Evolutionary conservation across 2,888 invertebrate species (phyloP), one percentile per base, ranked within the genome.

Genomic region (Troides oblongomaculatus): DNA sequence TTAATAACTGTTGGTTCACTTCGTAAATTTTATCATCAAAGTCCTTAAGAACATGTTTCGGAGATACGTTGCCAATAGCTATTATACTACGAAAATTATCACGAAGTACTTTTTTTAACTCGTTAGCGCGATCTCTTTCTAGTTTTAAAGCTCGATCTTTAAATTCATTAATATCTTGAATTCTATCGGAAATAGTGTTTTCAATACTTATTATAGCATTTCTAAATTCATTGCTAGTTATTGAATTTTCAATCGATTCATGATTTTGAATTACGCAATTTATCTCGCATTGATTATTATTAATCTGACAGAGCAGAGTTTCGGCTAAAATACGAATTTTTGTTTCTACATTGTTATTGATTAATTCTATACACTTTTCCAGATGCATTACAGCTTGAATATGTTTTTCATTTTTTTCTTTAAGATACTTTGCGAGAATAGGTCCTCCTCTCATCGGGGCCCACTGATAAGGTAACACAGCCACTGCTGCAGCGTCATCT

Each of bases 1-100:
- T 88, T 30, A 90, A 67, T 57, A 90, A 75, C 73, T 91, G 90
- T 72, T 90, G 88, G 76, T 91, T 91, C 7, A 88, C 81, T 67
- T 85, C 86, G 73, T 86, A 89, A n/a, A 84, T 83, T 30, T 77
- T 81, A 64, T 85, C 81, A 78, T 91, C 90, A 72, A 91, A 90
- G 59, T 88, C 84, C 63, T 88, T 84, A 21, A 90, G 73, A 64
- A 90, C 75, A 25, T 86, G 81, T 76, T 83, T 85, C 0, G 88
- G 88, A 25, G 85, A 73, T 70, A 72, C 76, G 66, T 86, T 81
- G 4, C 86, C 90, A 64, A 86, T 74, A 43, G 76, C 73, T 23
- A 90, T 76, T 4, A 88, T 74, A 17, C 76, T 79, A 68, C 86
- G 85, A 73, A 90, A 91, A 64, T 88, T 74, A 60, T 83, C 78